Conservation (phyloP, 2,888 invertebrate species). For the Apotomis betuletana region DNA sequence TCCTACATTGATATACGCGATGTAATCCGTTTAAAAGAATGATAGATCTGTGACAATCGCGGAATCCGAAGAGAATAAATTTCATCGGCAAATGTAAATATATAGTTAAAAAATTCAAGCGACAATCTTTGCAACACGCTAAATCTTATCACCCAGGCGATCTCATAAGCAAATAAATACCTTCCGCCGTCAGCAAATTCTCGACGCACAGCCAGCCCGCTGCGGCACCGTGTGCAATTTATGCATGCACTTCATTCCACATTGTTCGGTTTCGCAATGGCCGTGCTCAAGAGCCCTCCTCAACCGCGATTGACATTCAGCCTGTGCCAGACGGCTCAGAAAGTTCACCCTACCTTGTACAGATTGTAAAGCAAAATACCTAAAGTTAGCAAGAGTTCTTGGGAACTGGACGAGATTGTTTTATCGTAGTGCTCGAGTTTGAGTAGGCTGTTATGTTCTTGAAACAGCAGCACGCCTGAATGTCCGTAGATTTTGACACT, state of each 20-base stretch:
- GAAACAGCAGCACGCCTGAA: not conserved
- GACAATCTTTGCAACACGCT: not conserved
- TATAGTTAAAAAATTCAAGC: too few species aligned
- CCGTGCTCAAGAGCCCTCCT: conserved; percentile 65
- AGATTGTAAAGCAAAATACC: conserved; percentile 41
- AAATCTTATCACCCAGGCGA: not conserved
- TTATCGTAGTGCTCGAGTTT: conserved; percentile 35
- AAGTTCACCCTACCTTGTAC: conserved; percentile 54
- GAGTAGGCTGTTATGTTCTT: conserved; percentile 29
- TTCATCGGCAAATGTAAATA: too few species aligned
- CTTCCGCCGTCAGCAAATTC: conserved; percentile 28
- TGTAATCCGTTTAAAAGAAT: too few species aligned
- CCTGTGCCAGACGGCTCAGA: conserved; percentile 58
- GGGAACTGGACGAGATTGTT: conserved; percentile 39
- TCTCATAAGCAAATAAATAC: conserved; percentile 18
- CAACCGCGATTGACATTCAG: conserved; percentile 73
- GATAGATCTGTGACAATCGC: too few species aligned
- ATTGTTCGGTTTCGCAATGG: conserved; percentile 74
- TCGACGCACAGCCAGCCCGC: conserved; percentile 14
- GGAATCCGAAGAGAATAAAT: too few species aligned
- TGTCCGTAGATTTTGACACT: not conserved
- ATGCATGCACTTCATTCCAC: conserved; percentile 67
- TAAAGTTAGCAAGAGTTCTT: conserved; percentile 42
- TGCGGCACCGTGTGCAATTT: conserved; percentile 51
- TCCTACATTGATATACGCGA: too few species aligned